Percentiles rank a stretch among this genome's conserved stretches.
Conservation (phyloP, 2,888 invertebrate genomes). For the Hirtodrosophila cameraria region DNA sequence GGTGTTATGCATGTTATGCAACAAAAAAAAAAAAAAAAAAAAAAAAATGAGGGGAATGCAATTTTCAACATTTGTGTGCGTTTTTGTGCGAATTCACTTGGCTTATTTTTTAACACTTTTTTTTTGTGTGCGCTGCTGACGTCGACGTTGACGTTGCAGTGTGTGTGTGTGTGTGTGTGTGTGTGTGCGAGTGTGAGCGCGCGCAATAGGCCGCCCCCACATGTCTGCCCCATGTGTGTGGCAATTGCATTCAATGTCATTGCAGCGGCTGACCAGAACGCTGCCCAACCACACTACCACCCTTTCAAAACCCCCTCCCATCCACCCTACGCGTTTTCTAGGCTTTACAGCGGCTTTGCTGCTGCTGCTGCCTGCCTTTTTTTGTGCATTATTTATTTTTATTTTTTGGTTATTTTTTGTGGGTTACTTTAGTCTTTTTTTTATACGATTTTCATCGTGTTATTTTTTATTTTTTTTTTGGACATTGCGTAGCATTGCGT, state of each 20-base stretch:
- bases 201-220: constrained; percentile 47
- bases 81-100: constrained; percentile 62
- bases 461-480: constrained; percentile 41
- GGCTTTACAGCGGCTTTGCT: constrained; percentile 35
- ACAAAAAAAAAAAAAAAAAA: too few relatives aligned
- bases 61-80: constrained; percentile 60
- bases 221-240: constrained; percentile 19
- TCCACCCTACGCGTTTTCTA: constrained; percentile 7
- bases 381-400: constrained; percentile 21
- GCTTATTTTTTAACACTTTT: constrained; percentile 67
- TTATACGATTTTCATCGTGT: too few relatives aligned
- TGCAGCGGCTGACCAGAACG: constrained; percentile 16
- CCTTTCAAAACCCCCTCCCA: constrained; percentile 1
- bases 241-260: constrained; percentile 71
- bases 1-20: too few relatives aligned
- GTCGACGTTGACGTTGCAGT: constrained; percentile 6
- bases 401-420: constrained; percentile 28
- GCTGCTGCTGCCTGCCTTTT: constrained; percentile 17
- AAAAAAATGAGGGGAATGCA: constrained; percentile 81
- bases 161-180: constrained; percentile 10
- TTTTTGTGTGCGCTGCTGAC: constrained; percentile 21
- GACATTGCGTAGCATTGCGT: constrained; percentile 43
- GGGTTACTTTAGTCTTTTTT: constrained; percentile 46
- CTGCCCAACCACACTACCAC: neutral
- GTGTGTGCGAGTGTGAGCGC: too few relatives aligned